A percentile compares a stretch with the other conserved stretches of the same genome.
Conservation (phyloP, 2,113 vertebrate species). For the Pavo muticus region DNA sequence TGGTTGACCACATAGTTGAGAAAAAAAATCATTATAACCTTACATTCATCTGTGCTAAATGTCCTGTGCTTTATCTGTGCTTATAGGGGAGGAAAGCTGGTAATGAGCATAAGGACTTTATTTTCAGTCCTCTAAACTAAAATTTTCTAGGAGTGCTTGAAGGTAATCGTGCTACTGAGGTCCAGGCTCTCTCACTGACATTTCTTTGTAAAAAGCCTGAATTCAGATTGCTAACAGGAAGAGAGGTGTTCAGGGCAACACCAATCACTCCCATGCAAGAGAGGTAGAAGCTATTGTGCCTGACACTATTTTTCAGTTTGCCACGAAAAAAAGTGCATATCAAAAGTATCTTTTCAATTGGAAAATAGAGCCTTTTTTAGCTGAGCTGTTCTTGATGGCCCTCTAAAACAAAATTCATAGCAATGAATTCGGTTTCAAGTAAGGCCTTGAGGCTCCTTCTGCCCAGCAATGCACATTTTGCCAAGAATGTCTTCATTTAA, state of each 20-base stretch:
- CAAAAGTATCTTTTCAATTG: not conserved
- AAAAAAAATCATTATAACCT: not conserved
- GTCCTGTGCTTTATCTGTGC: not conserved
- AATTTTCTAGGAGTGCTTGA: not conserved
- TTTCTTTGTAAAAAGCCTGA: not conserved
- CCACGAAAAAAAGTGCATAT: not conserved
- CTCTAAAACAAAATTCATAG: not conserved
- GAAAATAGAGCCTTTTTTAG: not conserved
- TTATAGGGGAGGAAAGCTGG: not conserved
- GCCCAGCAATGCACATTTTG: not conserved
- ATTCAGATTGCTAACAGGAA: not conserved
- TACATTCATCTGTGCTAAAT: not conserved
- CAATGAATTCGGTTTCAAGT: not conserved
- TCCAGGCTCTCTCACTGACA: not conserved
- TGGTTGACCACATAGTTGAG: not conserved
- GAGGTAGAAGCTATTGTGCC: not conserved
- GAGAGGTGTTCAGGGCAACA: not conserved
- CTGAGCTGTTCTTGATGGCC: not conserved
- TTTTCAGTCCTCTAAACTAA: not conserved
- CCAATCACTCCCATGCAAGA: not conserved
- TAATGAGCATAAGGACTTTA: not conserved
- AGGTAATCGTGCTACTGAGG: not conserved
- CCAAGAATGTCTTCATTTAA: slow-evolving; percentile 35
- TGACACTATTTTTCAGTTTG: not conserved
- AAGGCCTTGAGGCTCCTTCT: not conserved